phyloP scores from a whole-genome alignment of 2,888 invertebrate genomes.

The Drosophila conformis region DNA sequence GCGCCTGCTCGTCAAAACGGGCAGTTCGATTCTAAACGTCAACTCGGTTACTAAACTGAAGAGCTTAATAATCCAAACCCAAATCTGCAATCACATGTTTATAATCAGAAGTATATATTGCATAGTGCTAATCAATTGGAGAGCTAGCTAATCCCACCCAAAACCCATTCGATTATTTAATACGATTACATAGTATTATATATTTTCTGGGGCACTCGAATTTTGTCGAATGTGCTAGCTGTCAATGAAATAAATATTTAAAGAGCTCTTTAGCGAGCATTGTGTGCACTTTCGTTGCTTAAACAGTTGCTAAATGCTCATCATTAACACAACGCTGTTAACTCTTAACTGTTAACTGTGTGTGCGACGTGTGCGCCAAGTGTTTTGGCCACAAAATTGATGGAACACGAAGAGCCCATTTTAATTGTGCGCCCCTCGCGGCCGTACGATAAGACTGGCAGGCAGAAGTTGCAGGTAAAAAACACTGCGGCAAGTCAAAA shows the following conservation, averaged over 20 bases:
- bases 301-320: conserved; percentile 30
- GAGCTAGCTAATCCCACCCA: background rate
- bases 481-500: conserved; percentile 18
- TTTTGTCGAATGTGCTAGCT: background rate
- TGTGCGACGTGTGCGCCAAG: background rate
- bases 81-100: background rate
- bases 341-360: background rate
- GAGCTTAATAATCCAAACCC: background rate
- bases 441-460: conserved; percentile 13
- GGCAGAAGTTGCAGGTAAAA: conserved; percentile 1
- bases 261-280: conserved; percentile 12
- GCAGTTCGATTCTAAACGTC: too few relatives aligned
- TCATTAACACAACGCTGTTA: conserved; percentile 49
- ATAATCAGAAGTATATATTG: background rate
- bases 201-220: background rate
- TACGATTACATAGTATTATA: too few relatives aligned
- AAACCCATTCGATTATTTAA: background rate
- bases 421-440: background rate
- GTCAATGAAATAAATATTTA: conserved; percentile 32
- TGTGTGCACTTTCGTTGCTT: conserved; percentile 38
- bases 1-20: too few relatives aligned
- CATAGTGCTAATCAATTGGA: background rate
- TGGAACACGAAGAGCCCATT: conserved; percentile 20
- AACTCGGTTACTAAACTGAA: background rate
- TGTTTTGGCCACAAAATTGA: conserved; percentile 17